Conservation (phyloP, 2,888 invertebrate genomes). For the Pelosia muscerda region DNA sequence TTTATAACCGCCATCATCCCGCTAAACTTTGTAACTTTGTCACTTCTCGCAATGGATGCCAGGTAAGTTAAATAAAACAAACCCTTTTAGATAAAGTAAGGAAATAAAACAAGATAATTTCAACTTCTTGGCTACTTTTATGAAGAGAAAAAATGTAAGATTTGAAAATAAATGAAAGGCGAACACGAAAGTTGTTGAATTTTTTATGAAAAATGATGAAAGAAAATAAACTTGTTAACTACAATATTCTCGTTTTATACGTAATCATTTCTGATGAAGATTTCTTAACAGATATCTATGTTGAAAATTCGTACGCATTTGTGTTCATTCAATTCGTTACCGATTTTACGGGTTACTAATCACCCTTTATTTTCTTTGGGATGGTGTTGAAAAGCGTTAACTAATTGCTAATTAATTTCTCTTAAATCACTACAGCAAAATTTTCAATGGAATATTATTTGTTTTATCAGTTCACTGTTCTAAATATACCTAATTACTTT, state of each 20-base stretch:
- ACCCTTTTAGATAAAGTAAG: slow-evolving; percentile 20
- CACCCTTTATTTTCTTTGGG: not conserved
- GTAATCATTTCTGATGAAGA: not conserved
- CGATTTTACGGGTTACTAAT: not conserved
- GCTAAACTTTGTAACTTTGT: slow-evolving; percentile 50
- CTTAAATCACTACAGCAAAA: not conserved
- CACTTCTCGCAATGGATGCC: slow-evolving; percentile 73
- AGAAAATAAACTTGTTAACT: not conserved
- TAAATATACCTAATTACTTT: not conserved
- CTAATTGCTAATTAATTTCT: not conserved
- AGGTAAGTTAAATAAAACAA: slow-evolving; percentile 57
- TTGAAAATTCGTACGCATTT: not conserved
- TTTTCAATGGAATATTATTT: not conserved
- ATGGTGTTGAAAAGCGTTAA: not conserved
- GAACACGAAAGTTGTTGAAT: not conserved
- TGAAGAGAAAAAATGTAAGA: not conserved
- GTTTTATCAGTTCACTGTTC: not conserved
- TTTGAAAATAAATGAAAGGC: not conserved
- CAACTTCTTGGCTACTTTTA: not conserved
- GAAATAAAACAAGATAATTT: not conserved
- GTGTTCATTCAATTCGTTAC: not conserved
- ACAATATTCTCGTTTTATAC: not conserved
- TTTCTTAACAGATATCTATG: not conserved
- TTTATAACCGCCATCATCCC: slow-evolving; percentile 58
- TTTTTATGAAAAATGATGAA: not conserved